Evolutionary conservation across 2,888 invertebrate genomes (phyloP), one percentile per base, ranked within the genome.

Genomic region (Doris montereyensis): DNA sequence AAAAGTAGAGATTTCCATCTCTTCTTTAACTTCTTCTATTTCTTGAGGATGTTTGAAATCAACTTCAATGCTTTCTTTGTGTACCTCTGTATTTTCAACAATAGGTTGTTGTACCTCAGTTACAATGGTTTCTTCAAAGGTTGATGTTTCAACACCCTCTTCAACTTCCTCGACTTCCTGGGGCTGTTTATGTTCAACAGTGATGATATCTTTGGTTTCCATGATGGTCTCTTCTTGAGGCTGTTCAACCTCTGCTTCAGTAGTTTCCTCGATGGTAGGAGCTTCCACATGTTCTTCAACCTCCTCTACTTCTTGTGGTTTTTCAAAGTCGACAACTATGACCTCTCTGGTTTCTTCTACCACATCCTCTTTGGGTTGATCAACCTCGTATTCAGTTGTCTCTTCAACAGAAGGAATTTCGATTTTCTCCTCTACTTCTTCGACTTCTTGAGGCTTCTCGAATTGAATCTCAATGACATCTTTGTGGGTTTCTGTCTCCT

Each of bases 151-250:
- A 17, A 34, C 73, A 52, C 32, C 65, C 30, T 78, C 62, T 70
- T 76, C 75, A n/a, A 26, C 28, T 32, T 52, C 21, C 21, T 58
- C 32, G 17, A 79, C 75, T 60, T 81, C 82, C 24, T 83, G 78
- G n/a, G 77, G 62, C 30, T 80, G 68, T 5, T 77, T 75, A 17
- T 30, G 28, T 60, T 81, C 74, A 13, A 76, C 10, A 28, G 76
- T 60, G 41, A 81, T 65, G 24, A 77, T 79, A 73, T 82, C 79
- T 68, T 76, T 60, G 24, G 67, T 75, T 52, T 78, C 76, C 60
- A 81, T 81, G 0, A 76, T 75, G 13, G 77, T 76, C 60, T 83
- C 79, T 78, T 83, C 80, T 21, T 65, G 81, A 41, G 83, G 78
- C 70, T 82, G 79, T 58, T 84, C 77, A n/a, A 70, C 73, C 26